A percentile compares a stretch with the other conserved stretches of the same genome.
Evolutionary conservation across 2,797 vertebrate genomes (phyloP).

Genomic region (Microchirus variegatus): DNA sequence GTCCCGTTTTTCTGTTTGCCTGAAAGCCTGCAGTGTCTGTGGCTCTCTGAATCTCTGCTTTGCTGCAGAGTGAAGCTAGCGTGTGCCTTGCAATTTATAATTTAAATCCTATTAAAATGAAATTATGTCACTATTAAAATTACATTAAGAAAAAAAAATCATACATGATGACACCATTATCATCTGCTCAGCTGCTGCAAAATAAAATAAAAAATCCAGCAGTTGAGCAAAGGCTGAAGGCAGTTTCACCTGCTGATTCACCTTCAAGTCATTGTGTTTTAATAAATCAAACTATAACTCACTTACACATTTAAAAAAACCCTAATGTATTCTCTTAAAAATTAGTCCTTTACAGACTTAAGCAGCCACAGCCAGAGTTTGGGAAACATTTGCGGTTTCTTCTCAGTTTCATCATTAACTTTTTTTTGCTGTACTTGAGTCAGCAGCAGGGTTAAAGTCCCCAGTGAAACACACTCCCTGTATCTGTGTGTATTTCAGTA

Average conservation of each 20-base stretch:
- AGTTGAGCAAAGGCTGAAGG: neutral
- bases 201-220: neutral
- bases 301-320: no score
- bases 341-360: no score
- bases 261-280: conserved; percentile 1
- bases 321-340: no score
- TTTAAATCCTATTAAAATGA: conserved; percentile 1
- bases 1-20: conserved; percentile 9
- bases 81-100: conserved; percentile 48
- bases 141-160: conserved; percentile 10
- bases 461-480: no score
- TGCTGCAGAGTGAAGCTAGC: conserved; percentile 1
- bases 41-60: neutral
- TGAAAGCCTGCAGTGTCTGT: conserved; percentile 10
- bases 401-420: no score
- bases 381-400: no score
- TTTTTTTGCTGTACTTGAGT: no score
- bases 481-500: no score
- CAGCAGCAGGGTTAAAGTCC: no score
- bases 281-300: no score
- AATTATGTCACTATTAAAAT: neutral
- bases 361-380: no score
- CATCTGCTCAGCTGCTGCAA: no score
- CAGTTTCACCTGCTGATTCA: conserved; percentile 12
- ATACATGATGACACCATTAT: neutral